These are phyloP conservation scores for Heliconius hewitsoni DNA, from an alignment of 1,140 invertebrate genomes.

Conservation along the genomic window DNA sequence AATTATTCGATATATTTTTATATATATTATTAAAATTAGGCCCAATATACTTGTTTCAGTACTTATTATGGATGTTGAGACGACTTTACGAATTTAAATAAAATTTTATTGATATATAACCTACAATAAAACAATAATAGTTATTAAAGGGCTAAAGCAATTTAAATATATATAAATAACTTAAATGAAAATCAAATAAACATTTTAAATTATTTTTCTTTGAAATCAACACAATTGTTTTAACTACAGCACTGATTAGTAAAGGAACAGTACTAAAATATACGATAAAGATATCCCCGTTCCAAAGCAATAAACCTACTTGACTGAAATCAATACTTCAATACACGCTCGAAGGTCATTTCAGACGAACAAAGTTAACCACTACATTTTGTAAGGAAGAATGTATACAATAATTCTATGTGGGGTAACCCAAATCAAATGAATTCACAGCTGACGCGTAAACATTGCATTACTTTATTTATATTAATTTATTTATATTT, in stretches of 20 bases:
- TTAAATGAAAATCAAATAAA: no score
- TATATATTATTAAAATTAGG: no score
- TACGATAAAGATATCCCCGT: conserved; percentile 14
- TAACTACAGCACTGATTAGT: not conserved
- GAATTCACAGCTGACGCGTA: not conserved
- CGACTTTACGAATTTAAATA: no score
- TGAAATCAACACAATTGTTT: not conserved
- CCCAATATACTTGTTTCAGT: no score
- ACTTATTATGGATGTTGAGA: no score
- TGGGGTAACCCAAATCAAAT: not conserved
- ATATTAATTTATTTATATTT: not conserved
- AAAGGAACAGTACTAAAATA: not conserved
- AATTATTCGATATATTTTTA: no score
- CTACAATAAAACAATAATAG: no score
- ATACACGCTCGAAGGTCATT: conserved; percentile 18
- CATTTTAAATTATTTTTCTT: no score
- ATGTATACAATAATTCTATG: not conserved
- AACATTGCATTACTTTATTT: not conserved
- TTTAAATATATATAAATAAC: no score
- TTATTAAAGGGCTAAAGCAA: no score
- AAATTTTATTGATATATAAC: not conserved
- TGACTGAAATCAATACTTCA: conserved; percentile 27
- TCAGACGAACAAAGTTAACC: not conserved
- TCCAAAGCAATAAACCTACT: conserved; percentile 31
- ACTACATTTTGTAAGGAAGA: not conserved